These are phyloP conservation scores for Drosophila borealis DNA, from an alignment of 2,888 invertebrate genomes.

Conservation along the genomic window DNA sequence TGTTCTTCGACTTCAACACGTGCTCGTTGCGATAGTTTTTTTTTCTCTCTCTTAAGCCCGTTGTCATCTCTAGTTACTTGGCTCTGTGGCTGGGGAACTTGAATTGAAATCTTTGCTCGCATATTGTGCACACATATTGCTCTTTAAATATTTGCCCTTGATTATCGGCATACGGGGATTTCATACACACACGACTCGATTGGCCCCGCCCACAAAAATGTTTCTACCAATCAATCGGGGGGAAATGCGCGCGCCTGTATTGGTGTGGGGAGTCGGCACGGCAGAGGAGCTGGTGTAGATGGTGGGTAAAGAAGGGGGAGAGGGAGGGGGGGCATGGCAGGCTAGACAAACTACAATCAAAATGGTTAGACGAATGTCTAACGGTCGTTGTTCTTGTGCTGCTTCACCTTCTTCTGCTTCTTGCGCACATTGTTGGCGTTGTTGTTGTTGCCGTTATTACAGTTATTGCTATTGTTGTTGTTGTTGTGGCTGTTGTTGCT, in stretches of 20 bases:
- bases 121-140: slow-evolving; percentile 59
- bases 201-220: slow-evolving; percentile 34
- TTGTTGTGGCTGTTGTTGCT: slow-evolving; percentile 16
- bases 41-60: not conserved
- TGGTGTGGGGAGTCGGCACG: too few species aligned
- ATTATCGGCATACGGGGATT: slow-evolving; percentile 75
- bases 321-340: slow-evolving; percentile 20
- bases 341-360: slow-evolving; percentile 63
- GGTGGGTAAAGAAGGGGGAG: not conserved
- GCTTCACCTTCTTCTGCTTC: not conserved
- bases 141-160: slow-evolving; percentile 83
- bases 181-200: slow-evolving; percentile 41
- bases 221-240: slow-evolving; percentile 50
- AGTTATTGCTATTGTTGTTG: slow-evolving; percentile 1
- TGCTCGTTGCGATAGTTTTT: slow-evolving; percentile 1
- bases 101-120: slow-evolving; percentile 39
- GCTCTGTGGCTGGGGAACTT: not conserved
- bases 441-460: slow-evolving; percentile 13
- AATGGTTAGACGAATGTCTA: slow-evolving; percentile 56
- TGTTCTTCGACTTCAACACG: not conserved
- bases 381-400: slow-evolving; percentile 17
- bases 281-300: not conserved
- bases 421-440: slow-evolving; percentile 1
- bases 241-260: too few species aligned
- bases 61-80: slow-evolving; percentile 10